phyloP scores from a whole-genome alignment of 2,113 vertebrate genomes.

The Muscicapa adusta region DNA sequence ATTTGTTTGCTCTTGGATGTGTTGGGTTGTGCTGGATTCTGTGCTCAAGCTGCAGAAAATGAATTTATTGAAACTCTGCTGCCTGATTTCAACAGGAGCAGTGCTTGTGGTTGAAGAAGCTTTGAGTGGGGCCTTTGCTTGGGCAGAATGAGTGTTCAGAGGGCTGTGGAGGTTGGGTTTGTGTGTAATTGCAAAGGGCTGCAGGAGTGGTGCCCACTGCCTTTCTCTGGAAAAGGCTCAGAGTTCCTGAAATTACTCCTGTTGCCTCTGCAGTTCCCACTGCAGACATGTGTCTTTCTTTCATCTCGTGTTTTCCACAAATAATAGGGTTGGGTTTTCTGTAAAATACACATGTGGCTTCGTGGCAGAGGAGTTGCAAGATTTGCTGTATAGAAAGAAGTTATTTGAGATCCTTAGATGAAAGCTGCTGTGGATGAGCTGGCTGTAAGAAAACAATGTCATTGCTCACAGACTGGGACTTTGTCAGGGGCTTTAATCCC shows the following conservation, averaged over 20 bases:
- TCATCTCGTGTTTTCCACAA: neutral
- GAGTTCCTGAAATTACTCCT: slow-evolving; percentile 21
- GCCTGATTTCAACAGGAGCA: neutral
- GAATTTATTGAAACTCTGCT: neutral
- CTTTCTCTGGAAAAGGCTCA: neutral
- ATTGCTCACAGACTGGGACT: neutral
- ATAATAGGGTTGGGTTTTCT: slow-evolving; percentile 8
- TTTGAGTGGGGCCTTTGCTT: neutral
- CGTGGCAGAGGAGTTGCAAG: neutral
- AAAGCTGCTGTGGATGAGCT: slow-evolving; percentile 20
- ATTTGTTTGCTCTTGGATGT: neutral
- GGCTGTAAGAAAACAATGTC: neutral
- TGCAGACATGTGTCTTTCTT: neutral
- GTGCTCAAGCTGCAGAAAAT: neutral
- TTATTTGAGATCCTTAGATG: slow-evolving; percentile 24
- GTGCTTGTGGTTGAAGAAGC: neutral
- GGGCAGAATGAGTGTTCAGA: neutral
- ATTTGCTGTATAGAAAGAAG: neutral
- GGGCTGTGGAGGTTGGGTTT: neutral
- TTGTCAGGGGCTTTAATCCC: neutral
- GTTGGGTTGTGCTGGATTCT: neutral
- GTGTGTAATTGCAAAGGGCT: neutral
- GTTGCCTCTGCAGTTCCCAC: slow-evolving; percentile 43
- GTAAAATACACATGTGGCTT: slow-evolving; percentile 11
- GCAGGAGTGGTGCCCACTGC: neutral